Percentiles rank a stretch among this genome's conserved stretches.
Evolutionary conservation across 2,888 invertebrate species (phyloP).

Genomic region (Charanyca ferruginea): DNA sequence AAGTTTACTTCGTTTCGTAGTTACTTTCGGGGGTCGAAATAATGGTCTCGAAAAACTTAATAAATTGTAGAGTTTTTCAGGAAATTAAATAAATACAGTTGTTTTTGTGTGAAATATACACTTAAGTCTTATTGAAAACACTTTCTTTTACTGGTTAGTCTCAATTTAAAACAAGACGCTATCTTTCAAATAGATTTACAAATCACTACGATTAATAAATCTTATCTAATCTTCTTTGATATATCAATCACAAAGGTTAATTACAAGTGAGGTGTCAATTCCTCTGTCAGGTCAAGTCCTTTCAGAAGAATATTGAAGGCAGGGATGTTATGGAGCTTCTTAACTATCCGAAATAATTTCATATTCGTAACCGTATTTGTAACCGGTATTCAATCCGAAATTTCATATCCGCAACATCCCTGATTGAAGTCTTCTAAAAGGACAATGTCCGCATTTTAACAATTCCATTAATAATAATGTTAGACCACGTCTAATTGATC

Average conservation of each 20-base stretch:
- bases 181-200: slow-evolving; percentile 28
- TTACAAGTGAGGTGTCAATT: slow-evolving; percentile 38
- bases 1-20: neutral
- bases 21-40: neutral
- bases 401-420: too few species aligned
- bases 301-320: slow-evolving; percentile 2
- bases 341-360: too few species aligned
- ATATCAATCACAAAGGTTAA: slow-evolving; percentile 49
- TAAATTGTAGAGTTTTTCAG: neutral
- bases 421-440: slow-evolving; percentile 4
- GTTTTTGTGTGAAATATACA: slow-evolving; percentile 14
- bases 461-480: slow-evolving; percentile 40
- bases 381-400: too few species aligned
- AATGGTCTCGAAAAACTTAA: slow-evolving; percentile 11
- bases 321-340: too few species aligned
- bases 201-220: slow-evolving; percentile 37
- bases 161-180: slow-evolving; percentile 21
- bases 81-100: slow-evolving; percentile 30
- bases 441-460: slow-evolving; percentile 20
- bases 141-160: slow-evolving; percentile 20
- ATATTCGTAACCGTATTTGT: too few species aligned
- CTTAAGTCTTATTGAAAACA: slow-evolving; percentile 7
- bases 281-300: slow-evolving; percentile 30
- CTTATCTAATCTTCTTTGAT: slow-evolving; percentile 51
- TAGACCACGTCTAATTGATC: slow-evolving; percentile 42